Evolutionary conservation across 2,888 invertebrate genomes (phyloP).

Genomic region (Volucella zonaria): DNA sequence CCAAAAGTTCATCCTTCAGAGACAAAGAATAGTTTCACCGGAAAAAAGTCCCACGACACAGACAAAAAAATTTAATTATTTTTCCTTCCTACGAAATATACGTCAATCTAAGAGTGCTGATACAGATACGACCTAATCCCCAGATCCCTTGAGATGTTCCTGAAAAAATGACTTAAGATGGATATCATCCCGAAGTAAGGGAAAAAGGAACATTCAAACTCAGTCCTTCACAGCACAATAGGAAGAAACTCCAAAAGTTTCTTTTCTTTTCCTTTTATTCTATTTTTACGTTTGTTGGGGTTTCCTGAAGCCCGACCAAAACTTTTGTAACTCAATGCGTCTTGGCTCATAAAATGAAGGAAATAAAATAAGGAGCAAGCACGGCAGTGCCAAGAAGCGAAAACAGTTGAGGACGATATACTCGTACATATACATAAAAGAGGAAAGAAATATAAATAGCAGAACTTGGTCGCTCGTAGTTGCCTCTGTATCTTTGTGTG

Average conservation of each 20-base stretch:
- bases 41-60: conserved; percentile 41
- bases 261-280: neutral
- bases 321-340: conserved; percentile 53
- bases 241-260: conserved; percentile 54
- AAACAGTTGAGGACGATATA: neutral
- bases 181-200: conserved; percentile 50
- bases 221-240: neutral
- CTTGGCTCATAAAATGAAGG: conserved; percentile 41
- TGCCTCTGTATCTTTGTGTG: too few relatives aligned
- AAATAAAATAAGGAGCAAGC: conserved; percentile 38
- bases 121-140: conserved; percentile 58
- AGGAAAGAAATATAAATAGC: neutral
- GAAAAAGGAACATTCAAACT: conserved; percentile 35
- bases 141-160: conserved; percentile 61
- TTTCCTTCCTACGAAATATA: conserved; percentile 35
- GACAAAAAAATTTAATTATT: conserved; percentile 63
- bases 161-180: conserved; percentile 58
- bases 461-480: too few relatives aligned
- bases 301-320: conserved; percentile 39
- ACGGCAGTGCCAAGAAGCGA: neutral
- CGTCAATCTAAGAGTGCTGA: conserved; percentile 30
- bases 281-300: conserved; percentile 5
- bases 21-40: conserved; percentile 47
- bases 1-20: conserved; percentile 20
- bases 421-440: conserved; percentile 14